phyloP scores from a whole-genome alignment of 1,140 invertebrate genomes.

The Anastrepha obliqua region DNA sequence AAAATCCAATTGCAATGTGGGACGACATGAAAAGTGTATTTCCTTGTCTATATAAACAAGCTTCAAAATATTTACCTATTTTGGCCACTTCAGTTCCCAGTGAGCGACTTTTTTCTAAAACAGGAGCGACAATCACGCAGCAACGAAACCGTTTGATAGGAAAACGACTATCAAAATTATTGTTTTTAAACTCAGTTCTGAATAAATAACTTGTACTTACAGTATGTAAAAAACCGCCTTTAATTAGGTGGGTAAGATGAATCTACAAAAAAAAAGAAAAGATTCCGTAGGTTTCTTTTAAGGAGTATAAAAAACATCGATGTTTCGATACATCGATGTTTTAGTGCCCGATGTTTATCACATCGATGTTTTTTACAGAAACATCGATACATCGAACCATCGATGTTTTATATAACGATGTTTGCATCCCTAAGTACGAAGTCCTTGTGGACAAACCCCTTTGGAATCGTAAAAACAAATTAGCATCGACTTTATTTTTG shows the following conservation, averaged over 20 bases:
- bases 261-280: neutral
- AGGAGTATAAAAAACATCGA: neutral
- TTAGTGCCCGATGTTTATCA: neutral
- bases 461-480: no score
- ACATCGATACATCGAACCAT: no score
- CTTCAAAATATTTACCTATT: neutral
- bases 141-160: neutral
- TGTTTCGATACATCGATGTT: conserved; percentile 11
- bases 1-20: conserved; percentile 1
- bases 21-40: neutral
- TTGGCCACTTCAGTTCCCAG: neutral
- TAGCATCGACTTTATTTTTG: no score
- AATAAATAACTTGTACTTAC: neutral
- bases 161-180: neutral
- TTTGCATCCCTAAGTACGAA: no score
- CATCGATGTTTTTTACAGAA: no score
- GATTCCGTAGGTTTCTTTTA: neutral
- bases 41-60: neutral
- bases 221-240: neutral
- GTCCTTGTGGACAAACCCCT: no score
- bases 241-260: neutral
- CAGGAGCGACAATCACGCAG: neutral
- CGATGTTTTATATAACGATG: no score
- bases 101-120: neutral
- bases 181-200: neutral